These are phyloP conservation scores for Shinisaurus crocodilurus DNA, from an alignment of 2,113 vertebrate genomes.

Conservation along the genomic window DNA sequence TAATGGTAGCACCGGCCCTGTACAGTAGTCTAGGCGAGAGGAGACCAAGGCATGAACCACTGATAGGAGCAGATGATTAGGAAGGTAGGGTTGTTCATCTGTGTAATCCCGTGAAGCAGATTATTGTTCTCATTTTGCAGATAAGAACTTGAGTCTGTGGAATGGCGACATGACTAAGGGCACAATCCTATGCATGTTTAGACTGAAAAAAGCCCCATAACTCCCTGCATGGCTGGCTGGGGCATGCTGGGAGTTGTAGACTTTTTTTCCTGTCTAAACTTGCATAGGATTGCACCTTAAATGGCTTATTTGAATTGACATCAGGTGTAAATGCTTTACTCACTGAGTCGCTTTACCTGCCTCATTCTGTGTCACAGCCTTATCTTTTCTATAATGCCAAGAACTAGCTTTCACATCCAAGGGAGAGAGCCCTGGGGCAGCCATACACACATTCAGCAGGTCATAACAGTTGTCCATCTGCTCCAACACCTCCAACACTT, in stretches of 20 bases:
- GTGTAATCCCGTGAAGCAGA: background rate
- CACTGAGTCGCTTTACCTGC: background rate
- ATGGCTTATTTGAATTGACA: background rate
- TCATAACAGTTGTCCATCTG: background rate
- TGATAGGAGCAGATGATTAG: too few species aligned
- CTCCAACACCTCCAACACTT: background rate
- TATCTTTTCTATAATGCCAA: background rate
- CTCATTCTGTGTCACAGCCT: background rate
- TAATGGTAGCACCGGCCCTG: too few species aligned
- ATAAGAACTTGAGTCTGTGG: background rate
- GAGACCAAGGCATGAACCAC: too few species aligned
- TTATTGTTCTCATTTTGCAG: background rate
- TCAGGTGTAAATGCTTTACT: background rate
- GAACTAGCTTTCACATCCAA: background rate
- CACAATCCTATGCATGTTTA: too few species aligned
- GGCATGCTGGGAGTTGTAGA: too few species aligned
- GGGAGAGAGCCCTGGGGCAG: background rate
- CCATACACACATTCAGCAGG: background rate
- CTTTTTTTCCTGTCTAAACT: too few species aligned
- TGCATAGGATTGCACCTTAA: too few species aligned
- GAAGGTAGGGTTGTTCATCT: too few species aligned
- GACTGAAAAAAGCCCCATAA: too few species aligned
- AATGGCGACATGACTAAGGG: too few species aligned
- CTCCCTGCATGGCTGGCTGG: too few species aligned
- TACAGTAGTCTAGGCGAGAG: too few species aligned